phyloP scores from a whole-genome alignment of 2,113 vertebrate species.

The Saccopteryx leptura region DNA sequence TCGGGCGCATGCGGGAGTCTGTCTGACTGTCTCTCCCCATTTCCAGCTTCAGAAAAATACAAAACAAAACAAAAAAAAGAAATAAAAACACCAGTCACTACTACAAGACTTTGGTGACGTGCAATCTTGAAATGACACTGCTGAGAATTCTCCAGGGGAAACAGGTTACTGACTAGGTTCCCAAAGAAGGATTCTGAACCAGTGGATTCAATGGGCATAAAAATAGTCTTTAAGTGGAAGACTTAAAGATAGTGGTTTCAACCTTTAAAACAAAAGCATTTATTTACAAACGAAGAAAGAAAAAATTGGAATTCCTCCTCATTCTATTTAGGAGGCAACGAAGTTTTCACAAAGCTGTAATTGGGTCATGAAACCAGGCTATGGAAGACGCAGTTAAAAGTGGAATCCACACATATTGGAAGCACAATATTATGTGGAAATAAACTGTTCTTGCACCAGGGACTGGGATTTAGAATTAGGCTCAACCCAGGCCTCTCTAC shows the following conservation, averaged over 20 bases:
- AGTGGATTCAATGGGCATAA: not conserved
- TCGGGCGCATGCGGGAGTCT: no score
- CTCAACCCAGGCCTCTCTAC: not conserved
- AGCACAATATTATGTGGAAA: not conserved
- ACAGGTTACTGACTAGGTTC: not conserved
- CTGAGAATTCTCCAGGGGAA: not conserved
- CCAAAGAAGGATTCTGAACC: not conserved
- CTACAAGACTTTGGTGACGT: not conserved
- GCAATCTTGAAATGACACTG: not conserved
- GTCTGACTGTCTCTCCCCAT: no score
- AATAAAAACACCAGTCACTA: slow-evolving; percentile 3
- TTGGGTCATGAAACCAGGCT: not conserved
- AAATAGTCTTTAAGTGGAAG: not conserved
- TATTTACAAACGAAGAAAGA: not conserved
- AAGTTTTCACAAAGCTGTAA: not conserved
- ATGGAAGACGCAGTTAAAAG: not conserved
- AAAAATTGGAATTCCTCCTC: not conserved
- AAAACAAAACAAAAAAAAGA: no score
- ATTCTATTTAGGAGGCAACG: not conserved
- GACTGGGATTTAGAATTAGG: not conserved
- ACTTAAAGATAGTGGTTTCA: not conserved
- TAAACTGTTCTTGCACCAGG: not conserved
- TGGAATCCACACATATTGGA: not conserved
- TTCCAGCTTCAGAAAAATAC: no score
- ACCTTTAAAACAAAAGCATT: not conserved